Conservation (phyloP, 2,888 invertebrate genomes). For the Diaperis boleti region DNA sequence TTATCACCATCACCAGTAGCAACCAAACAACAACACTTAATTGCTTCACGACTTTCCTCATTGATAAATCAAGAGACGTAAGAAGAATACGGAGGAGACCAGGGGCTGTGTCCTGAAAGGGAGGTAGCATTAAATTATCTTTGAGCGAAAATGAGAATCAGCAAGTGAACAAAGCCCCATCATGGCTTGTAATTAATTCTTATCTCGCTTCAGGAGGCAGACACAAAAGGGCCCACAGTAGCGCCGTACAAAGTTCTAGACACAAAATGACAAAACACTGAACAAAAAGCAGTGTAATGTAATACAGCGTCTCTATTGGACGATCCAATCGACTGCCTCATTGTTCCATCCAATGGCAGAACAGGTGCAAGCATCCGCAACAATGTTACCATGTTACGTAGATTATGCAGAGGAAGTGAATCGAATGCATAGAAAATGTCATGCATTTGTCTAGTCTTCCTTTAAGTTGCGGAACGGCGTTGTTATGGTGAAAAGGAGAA, state of each 20-base stretch:
- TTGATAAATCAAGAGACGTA: conserved; percentile 20
- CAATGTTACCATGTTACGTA: conserved; percentile 28
- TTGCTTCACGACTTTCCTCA: conserved; percentile 23
- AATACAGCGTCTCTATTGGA: conserved; percentile 64
- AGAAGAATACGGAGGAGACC: conserved; percentile 17
- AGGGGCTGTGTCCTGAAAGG: conserved; percentile 1
- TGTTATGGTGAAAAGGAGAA: background rate
- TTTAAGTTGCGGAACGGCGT: conserved; percentile 11
- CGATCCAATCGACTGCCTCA: conserved; percentile 63
- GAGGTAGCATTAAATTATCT: conserved; percentile 64
- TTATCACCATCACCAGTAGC: conserved; percentile 8
- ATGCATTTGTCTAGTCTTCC: conserved; percentile 27
- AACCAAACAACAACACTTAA: conserved; percentile 15
- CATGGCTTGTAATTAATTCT: conserved; percentile 69
- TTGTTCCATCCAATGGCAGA: conserved; percentile 64
- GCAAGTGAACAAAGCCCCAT: conserved; percentile 63
- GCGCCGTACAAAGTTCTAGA: conserved; percentile 65
- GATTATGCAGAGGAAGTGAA: conserved; percentile 30
- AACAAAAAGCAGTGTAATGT: conserved; percentile 65
- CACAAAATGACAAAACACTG: conserved; percentile 66
- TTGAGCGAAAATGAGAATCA: conserved; percentile 63
- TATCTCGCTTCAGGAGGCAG: conserved; percentile 66
- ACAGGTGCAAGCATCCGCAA: conserved; percentile 57
- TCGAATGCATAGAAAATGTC: conserved; percentile 25
- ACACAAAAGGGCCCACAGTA: conserved; percentile 63